A percentile compares a stretch with the other conserved stretches of the same genome.
Evolutionary conservation across 2,888 invertebrate genomes (phyloP).

Genomic region (Odontocolon sp.): DNA sequence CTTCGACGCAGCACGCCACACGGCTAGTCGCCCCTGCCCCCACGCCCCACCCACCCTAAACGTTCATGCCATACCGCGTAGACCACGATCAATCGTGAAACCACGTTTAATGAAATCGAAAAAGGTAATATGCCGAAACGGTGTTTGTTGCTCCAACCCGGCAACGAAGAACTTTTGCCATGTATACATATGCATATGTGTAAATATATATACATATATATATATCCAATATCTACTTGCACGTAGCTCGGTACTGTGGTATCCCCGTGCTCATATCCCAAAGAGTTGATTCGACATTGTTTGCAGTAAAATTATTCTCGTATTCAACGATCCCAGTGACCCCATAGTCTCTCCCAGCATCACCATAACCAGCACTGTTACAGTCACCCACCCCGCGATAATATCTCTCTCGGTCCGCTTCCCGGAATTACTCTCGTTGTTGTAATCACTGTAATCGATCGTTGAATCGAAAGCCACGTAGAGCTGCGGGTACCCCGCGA

Average conservation of each 20-base stretch:
- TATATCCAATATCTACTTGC: neutral
- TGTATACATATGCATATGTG: neutral
- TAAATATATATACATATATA: neutral
- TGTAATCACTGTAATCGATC: conserved; percentile 62
- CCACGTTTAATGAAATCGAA: conserved; percentile 69
- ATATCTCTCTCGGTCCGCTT: conserved; percentile 58
- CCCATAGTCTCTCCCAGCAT: conserved; percentile 16
- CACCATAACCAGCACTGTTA: conserved; percentile 3
- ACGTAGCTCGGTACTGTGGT: conserved; percentile 9
- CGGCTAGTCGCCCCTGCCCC: neutral
- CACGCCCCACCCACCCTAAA: neutral
- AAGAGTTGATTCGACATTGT: conserved; percentile 71
- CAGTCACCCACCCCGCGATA: conserved; percentile 42
- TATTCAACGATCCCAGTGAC: conserved; percentile 45
- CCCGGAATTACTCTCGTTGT: conserved; percentile 60
- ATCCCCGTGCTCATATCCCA: conserved; percentile 52
- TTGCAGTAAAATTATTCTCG: conserved; percentile 69
- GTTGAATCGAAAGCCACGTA: conserved; percentile 55
- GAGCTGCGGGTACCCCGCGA: conserved; percentile 38
- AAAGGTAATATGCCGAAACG: conserved; percentile 53
- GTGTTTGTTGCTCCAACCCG: conserved; percentile 41
- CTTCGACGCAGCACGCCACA: neutral
- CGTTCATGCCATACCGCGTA: neutral
- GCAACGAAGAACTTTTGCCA: conserved; percentile 6
- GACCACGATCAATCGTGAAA: conserved; percentile 65